A percentile compares a stretch with the other conserved stretches of the same genome.
These are phyloP conservation scores for Notolepis coatsorum DNA, from an alignment of 2,797 vertebrate species.

Conservation along the genomic window DNA sequence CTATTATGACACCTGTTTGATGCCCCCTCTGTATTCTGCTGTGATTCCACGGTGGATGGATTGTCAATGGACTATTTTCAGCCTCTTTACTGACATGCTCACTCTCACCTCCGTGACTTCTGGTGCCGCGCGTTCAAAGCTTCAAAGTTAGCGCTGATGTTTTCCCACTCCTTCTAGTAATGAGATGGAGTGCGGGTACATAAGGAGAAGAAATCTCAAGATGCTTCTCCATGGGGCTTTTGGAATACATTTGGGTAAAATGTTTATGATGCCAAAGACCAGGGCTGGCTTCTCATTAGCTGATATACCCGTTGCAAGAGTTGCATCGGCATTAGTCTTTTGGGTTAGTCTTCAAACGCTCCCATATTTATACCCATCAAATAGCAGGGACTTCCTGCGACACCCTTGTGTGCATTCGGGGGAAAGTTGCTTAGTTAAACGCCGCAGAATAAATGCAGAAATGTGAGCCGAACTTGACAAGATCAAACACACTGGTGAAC, in stretches of 20 bases:
- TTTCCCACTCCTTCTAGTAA: slow-evolving; percentile 73
- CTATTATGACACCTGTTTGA: slow-evolving; percentile 29
- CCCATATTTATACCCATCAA: slow-evolving; percentile 84
- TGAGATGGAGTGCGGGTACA: slow-evolving; percentile 72
- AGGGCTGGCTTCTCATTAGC: slow-evolving; percentile 85
- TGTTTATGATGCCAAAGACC: slow-evolving; percentile 86
- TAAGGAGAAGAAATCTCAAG: slow-evolving; percentile 70
- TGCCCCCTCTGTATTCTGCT: slow-evolving; percentile 17
- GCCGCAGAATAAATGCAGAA: slow-evolving; percentile 81
- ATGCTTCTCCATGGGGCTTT: slow-evolving; percentile 75
- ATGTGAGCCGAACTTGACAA: slow-evolving; percentile 83
- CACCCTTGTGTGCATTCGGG: slow-evolving; percentile 76
- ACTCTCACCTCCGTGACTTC: slow-evolving; percentile 63
- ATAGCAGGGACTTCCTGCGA: slow-evolving; percentile 73
- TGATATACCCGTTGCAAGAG: slow-evolving; percentile 74
- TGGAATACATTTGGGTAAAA: slow-evolving; percentile 81
- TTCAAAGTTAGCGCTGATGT: slow-evolving; percentile 68
- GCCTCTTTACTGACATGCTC: slow-evolving; percentile 43
- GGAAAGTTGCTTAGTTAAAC: slow-evolving; percentile 76
- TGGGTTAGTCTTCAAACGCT: slow-evolving; percentile 85
- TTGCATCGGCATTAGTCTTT: slow-evolving; percentile 78
- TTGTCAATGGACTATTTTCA: slow-evolving; percentile 40
- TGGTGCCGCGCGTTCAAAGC: slow-evolving; percentile 47
- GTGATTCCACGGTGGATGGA: slow-evolving; percentile 48
- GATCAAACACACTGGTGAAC: slow-evolving; percentile 83